phyloP scores from a whole-genome alignment of 2,797 vertebrate species.

The Danio jaintianensis region DNA sequence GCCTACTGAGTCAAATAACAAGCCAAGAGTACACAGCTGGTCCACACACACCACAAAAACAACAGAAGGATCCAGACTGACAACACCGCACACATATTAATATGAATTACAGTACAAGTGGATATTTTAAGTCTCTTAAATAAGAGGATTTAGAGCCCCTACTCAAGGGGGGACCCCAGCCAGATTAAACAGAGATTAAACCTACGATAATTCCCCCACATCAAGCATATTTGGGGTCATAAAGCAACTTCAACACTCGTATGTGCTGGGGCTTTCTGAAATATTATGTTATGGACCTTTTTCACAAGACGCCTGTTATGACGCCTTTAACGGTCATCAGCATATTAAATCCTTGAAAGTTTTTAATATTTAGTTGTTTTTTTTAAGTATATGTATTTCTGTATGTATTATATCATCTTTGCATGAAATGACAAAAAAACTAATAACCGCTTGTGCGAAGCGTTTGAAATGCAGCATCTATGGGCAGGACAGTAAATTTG shows the following conservation, averaged over 20 bases:
- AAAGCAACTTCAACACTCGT: not conserved
- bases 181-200: constrained; percentile 60
- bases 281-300: not conserved
- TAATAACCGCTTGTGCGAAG: too few relatives aligned
- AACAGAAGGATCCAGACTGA: constrained; percentile 8
- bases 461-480: too few relatives aligned
- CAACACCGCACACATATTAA: not conserved
- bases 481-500: too few relatives aligned
- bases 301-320: too few relatives aligned
- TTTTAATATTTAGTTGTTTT: too few relatives aligned
- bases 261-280: not conserved
- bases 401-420: too few relatives aligned
- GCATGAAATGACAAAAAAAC: too few relatives aligned
- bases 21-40: constrained; percentile 35
- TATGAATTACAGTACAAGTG: not conserved
- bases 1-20: constrained; percentile 24
- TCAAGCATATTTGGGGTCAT: not conserved
- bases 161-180: constrained; percentile 52
- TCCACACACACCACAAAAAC: constrained; percentile 15
- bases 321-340: too few relatives aligned
- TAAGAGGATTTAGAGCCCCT: constrained; percentile 34
- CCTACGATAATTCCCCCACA: constrained; percentile 11
- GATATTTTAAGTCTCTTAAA: constrained; percentile 61
- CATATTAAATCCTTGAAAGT: too few relatives aligned
- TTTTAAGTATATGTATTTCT: too few relatives aligned